Evolutionary conservation across 2,113 vertebrate genomes (phyloP), one percentile per base, ranked within the genome.

Genomic region (Mastomys coucha): DNA sequence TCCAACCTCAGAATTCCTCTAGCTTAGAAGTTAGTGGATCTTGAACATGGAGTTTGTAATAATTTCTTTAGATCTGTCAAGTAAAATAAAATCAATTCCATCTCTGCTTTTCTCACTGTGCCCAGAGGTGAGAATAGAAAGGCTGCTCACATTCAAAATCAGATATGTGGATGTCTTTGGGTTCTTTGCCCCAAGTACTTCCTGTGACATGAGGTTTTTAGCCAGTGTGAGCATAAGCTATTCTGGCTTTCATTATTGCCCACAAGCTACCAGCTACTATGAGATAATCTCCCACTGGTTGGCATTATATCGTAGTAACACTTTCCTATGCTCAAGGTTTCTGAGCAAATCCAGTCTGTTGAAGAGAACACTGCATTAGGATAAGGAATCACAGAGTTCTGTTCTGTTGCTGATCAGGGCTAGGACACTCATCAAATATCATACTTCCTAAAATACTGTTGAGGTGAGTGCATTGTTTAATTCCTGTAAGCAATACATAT

Each of bases 221-320:
- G 56, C 19, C 12, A 33, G 6, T 8, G 17, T 16, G n/a, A 49
- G 5, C 4, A 77, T 42, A 14, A 24, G 5, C 28, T 70, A 13
- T 81, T 4, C 7, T 49, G 77, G 2, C 17, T 6, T 1, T 13
- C 0, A 0, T 4, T 39, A 1, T 26, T n/a, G 4, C 76, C 65
- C n/a, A 65, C 69, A n/a, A 81, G 4, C 31, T 36, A 2, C 13
- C 67, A 33, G 33, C 31, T 42, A 42, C 11, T 31, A 1, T 60
- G n/a, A 49, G 22, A 39, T 1, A 19, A 5, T 49, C 3, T 77
- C 26, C 28, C 13, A 2, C 9, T 7, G 7, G 3, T n/a, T 26
- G 19, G 14, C 60, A 69, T 24, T 20, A 49, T 58, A 4, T 51
- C 91, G 51, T 3, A 76, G 16, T n/a, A 0, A 75, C 11, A 26